phyloP scores from a whole-genome alignment of 2,113 vertebrate genomes.

The Ageneiosus marmoratus region DNA sequence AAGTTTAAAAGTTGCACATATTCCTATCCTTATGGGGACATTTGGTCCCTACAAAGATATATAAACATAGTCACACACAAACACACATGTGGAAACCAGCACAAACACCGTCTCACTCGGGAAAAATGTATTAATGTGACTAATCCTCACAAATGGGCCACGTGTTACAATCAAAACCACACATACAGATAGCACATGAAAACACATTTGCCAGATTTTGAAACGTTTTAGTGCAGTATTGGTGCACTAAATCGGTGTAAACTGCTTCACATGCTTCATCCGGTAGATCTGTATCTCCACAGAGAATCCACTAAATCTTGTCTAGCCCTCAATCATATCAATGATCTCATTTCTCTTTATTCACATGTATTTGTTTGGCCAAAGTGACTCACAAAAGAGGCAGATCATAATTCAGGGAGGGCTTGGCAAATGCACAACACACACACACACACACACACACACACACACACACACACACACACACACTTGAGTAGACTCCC shows the following conservation, averaged over 20 bases:
- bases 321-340: neutral
- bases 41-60: no score
- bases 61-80: conserved; percentile 3
- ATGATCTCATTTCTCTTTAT: conserved; percentile 12
- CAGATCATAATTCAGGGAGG: conserved; percentile 31
- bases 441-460: conserved; percentile 15
- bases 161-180: neutral
- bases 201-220: neutral
- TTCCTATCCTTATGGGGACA: no score
- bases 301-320: conserved; percentile 7
- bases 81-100: neutral
- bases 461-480: conserved; percentile 28
- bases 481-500: neutral
- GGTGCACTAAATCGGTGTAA: neutral
- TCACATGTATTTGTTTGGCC: conserved; percentile 11
- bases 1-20: no score
- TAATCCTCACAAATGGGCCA: neutral
- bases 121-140: neutral
- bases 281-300: neutral
- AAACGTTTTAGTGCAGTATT: neutral
- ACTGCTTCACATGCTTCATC: neutral
- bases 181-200: neutral
- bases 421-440: conserved; percentile 57
- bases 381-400: conserved; percentile 13
- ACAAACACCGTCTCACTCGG: neutral